A percentile compares a stretch with the other conserved stretches of the same genome.
Conservation (phyloP, 2,113 vertebrate genomes). For the Carollia perspicillata region DNA sequence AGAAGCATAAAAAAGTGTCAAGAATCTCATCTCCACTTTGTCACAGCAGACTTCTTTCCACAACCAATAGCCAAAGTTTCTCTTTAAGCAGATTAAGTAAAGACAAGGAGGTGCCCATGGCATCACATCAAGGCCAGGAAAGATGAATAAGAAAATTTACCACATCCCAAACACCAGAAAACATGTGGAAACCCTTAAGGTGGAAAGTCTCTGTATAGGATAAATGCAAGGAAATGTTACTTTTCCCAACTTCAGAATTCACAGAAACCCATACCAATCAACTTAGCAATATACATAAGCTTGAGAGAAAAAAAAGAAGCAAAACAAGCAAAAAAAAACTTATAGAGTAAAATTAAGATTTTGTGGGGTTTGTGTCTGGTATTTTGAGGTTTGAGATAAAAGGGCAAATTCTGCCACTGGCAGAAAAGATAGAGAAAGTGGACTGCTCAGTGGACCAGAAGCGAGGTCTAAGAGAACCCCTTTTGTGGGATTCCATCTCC, state of each 20-base stretch:
- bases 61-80: neutral
- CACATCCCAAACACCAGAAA: neutral
- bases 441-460: neutral
- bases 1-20: neutral
- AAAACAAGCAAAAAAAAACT: neutral
- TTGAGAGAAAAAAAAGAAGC: neutral
- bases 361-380: neutral
- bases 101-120: neutral
- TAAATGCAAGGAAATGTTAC: neutral
- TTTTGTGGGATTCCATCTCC: neutral
- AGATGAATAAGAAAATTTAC: neutral
- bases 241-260: neutral
- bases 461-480: neutral
- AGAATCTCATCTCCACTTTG: no score
- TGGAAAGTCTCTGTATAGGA: neutral
- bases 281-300: neutral
- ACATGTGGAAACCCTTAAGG: neutral
- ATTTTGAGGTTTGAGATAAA: neutral
- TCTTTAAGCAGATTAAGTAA: neutral
- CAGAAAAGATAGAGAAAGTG: neutral
- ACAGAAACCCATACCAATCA: neutral
- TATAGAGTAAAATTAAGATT: neutral
- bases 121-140: neutral
- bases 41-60: accelerated
- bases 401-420: neutral